phyloP scores from a whole-genome alignment of 1,140 invertebrate genomes.

The Pectinophora gossypiella region DNA sequence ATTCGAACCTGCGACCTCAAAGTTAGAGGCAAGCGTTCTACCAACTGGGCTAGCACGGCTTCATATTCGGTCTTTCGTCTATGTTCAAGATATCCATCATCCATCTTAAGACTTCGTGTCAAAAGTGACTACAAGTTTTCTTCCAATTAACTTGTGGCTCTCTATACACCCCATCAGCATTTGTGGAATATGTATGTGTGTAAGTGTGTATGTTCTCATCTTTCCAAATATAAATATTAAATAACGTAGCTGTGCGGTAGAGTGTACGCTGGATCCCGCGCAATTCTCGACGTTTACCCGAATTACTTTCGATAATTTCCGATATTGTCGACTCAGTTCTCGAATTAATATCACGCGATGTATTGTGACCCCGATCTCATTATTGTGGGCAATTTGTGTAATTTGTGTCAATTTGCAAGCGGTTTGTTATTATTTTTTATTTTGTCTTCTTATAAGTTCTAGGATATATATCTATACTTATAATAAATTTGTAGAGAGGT shows the following conservation, averaged over 20 bases:
- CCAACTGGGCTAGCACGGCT: no score
- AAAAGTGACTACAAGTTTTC: no score
- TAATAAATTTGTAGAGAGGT: no score
- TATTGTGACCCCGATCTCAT: not conserved
- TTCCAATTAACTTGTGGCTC: not conserved
- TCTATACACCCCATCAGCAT: not conserved
- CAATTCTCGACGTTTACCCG: conserved; percentile 24
- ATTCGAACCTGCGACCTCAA: no score
- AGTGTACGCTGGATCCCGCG: conserved; percentile 7
- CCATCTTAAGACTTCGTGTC: no score
- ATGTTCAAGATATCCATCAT: no score
- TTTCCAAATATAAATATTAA: not conserved
- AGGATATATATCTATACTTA: no score
- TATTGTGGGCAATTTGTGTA: not conserved
- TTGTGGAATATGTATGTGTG: no score
- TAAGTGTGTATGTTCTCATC: not conserved
- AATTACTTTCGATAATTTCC: conserved; percentile 22
- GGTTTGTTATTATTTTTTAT: not conserved
- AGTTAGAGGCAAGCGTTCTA: no score
- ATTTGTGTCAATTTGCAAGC: not conserved
- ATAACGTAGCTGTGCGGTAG: not conserved
- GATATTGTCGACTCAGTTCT: conserved; percentile 13
- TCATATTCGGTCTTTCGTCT: no score
- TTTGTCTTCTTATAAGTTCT: not conserved
- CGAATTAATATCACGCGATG: conserved; percentile 15